These are phyloP conservation scores for Sepioteuthis lessoniana DNA, from an alignment of 2,888 invertebrate species.

Conservation along the genomic window DNA sequence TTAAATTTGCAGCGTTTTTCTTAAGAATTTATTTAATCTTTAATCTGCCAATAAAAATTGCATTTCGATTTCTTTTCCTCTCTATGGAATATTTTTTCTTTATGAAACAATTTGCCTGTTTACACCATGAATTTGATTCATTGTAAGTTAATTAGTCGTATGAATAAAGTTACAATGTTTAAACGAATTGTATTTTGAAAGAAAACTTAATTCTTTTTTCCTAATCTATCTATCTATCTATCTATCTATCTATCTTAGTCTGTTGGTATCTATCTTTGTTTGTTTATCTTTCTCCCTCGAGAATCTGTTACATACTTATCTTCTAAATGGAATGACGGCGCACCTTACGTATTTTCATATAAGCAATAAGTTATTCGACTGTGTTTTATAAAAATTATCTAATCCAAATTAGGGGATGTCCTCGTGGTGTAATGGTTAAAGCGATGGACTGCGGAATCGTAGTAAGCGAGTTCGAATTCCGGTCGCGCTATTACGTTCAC, in stretches of 20 bases:
- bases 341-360: too few species aligned
- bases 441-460: too few species aligned
- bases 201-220: not conserved
- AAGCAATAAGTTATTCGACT: too few species aligned
- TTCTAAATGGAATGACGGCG: too few species aligned
- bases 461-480: too few species aligned
- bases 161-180: not conserved
- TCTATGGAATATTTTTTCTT: not conserved
- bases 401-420: too few species aligned
- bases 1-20: not conserved
- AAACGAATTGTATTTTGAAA: not conserved
- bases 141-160: not conserved
- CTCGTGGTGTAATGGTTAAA: too few species aligned
- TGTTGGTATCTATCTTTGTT: too few species aligned
- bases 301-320: too few species aligned
- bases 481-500: too few species aligned
- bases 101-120: not conserved
- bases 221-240: not conserved
- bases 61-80: not conserved
- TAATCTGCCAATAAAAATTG: slow-evolving; percentile 16
- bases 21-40: not conserved
- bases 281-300: too few species aligned
- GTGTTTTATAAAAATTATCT: too few species aligned
- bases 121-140: not conserved
- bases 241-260: not conserved